Evolutionary conservation across 2,797 vertebrate species (phyloP).

Genomic region (Syngnathus acus): DNA sequence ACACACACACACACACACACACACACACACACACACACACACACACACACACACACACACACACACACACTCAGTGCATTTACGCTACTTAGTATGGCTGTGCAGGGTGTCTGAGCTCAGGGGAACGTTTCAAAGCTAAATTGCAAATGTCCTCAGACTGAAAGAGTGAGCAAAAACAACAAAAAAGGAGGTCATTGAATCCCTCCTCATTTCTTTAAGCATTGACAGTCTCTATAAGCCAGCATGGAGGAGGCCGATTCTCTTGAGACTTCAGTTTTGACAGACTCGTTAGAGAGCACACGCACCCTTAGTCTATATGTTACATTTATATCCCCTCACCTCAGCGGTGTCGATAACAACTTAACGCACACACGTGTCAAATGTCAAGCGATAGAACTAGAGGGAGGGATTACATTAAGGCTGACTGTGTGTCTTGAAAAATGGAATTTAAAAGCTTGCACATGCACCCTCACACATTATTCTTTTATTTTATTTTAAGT

Average conservation of each 20-base stretch:
- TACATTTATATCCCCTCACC: slow-evolving; percentile 35
- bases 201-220: slow-evolving; percentile 39
- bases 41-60: too few relatives aligned
- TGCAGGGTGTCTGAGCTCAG: slow-evolving; percentile 45
- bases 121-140: slow-evolving; percentile 56
- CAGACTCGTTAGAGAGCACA: slow-evolving; percentile 47
- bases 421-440: slow-evolving; percentile 28
- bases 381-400: slow-evolving; percentile 32
- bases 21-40: too few relatives aligned
- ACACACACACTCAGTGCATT: too few relatives aligned
- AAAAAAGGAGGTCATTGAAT: slow-evolving; percentile 45
- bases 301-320: slow-evolving; percentile 22
- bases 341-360: slow-evolving; percentile 37
- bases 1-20: too few relatives aligned
- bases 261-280: slow-evolving; percentile 41
- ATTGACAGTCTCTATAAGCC: slow-evolving; percentile 38
- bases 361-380: slow-evolving; percentile 43
- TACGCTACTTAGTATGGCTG: slow-evolving; percentile 36
- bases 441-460: slow-evolving; percentile 25
- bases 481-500: slow-evolving; percentile 48
- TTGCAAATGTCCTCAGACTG: slow-evolving; percentile 51
- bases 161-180: slow-evolving; percentile 45
- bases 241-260: slow-evolving; percentile 33
- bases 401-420: slow-evolving; percentile 35
- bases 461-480: slow-evolving; percentile 11